Conservation (phyloP, 2,888 invertebrate species). For the Poecilus cupreus region DNA sequence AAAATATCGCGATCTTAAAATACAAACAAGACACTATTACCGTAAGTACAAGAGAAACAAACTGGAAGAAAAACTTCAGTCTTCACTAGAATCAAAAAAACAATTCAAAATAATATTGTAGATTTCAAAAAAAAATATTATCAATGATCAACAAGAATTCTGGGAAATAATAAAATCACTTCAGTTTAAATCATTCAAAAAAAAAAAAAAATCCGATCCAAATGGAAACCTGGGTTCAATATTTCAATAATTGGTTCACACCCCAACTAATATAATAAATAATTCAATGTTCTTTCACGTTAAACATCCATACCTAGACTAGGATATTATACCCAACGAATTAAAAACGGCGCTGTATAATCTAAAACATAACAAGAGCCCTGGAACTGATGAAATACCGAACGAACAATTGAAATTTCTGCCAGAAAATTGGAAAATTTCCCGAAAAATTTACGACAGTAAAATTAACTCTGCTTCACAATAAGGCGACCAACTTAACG, state of each 20-base stretch:
- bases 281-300: not conserved
- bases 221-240: not conserved
- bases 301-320: not conserved
- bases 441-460: not conserved
- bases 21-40: not conserved
- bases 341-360: not conserved
- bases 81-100: not conserved
- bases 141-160: not conserved
- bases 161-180: not conserved
- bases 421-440: not conserved
- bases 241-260: not conserved
- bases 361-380: not conserved
- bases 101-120: not conserved
- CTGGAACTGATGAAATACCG: not conserved
- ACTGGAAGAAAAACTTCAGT: not conserved
- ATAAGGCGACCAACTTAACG: not conserved
- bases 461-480: not conserved
- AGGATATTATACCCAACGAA: not conserved
- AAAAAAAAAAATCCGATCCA: not conserved
- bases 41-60: not conserved
- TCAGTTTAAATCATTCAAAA: not conserved
- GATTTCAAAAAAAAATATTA: not conserved
- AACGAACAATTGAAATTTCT: not conserved
- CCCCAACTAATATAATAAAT: not conserved
- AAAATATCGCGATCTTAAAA: not conserved